phyloP scores from a whole-genome alignment of 2,888 invertebrate genomes.

The Acheta domesticus region DNA sequence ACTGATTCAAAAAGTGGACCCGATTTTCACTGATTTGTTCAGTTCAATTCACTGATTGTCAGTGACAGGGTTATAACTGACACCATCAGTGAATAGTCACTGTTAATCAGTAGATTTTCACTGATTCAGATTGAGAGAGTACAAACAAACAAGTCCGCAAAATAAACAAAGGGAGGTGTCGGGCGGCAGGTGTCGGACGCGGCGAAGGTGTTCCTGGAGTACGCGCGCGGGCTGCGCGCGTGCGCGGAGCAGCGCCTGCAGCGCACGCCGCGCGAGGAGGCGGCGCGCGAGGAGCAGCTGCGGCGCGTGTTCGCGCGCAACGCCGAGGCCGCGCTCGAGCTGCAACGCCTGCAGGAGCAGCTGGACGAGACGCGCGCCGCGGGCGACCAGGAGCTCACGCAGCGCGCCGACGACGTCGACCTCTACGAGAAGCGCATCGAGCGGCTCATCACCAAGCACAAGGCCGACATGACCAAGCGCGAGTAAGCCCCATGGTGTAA shows the following conservation, averaged over 20 bases:
- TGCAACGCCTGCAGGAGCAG: background rate
- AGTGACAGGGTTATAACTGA: too few species aligned
- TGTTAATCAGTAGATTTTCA: too few species aligned
- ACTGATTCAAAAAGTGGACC: too few species aligned
- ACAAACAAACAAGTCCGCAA: too few species aligned
- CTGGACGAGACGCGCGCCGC: background rate
- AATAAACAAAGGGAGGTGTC: too few species aligned
- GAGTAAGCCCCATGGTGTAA: too few species aligned
- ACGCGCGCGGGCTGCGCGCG: background rate
- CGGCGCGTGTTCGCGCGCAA: background rate
- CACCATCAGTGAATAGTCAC: too few species aligned
- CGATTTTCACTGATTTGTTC: too few species aligned
- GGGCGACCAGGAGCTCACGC: background rate
- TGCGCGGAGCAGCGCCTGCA: background rate
- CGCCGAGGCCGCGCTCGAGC: background rate
- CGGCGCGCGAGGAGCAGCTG: background rate
- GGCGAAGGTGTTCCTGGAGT: background rate
- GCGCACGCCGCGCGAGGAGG: background rate
- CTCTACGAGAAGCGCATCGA: background rate
- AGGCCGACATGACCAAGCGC: background rate
- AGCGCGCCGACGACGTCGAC: background rate
- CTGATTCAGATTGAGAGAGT: too few species aligned
- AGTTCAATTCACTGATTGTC: too few species aligned
- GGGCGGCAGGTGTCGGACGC: background rate
- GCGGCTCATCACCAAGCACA: background rate